A percentile compares a stretch with the other conserved stretches of the same genome.
phyloP scores from a whole-genome alignment of 2,113 vertebrate genomes.

The Channa maculata region DNA sequence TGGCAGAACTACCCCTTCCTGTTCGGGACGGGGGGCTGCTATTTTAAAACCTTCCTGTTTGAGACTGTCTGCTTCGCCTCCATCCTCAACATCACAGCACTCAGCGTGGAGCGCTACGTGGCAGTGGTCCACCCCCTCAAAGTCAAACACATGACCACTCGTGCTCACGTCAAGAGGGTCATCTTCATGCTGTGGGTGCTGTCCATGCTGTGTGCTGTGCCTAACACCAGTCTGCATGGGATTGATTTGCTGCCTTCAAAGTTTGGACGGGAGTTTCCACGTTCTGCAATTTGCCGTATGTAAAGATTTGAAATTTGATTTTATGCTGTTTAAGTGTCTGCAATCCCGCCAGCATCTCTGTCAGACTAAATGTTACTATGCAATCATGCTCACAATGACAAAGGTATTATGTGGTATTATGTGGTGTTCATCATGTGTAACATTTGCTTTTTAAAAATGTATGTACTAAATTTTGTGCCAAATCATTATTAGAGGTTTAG shows the following conservation, averaged over 20 bases:
- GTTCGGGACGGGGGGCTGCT: constrained; percentile 77
- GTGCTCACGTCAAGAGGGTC: constrained; percentile 76
- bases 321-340: background rate
- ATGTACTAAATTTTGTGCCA: no score
- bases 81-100: constrained; percentile 80
- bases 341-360: no score
- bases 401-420: no score
- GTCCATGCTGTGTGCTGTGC: constrained; percentile 80
- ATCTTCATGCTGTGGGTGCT: constrained; percentile 75
- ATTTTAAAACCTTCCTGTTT: constrained; percentile 83
- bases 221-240: constrained; percentile 82
- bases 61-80: constrained; percentile 84
- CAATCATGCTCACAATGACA: background rate
- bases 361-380: background rate
- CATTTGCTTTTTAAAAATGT: background rate
- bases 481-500: no score
- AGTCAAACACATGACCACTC: constrained; percentile 74
- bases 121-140: constrained; percentile 81
- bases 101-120: constrained; percentile 82
- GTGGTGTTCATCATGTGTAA: background rate
- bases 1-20: constrained; percentile 83
- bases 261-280: constrained; percentile 73
- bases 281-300: constrained; percentile 75
- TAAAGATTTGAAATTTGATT: constrained; percentile 6
- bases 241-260: constrained; percentile 43